Base-by-base conservation (phyloP, 2,113 vertebrate species). In the Planiliza haematocheilus region DNA sequence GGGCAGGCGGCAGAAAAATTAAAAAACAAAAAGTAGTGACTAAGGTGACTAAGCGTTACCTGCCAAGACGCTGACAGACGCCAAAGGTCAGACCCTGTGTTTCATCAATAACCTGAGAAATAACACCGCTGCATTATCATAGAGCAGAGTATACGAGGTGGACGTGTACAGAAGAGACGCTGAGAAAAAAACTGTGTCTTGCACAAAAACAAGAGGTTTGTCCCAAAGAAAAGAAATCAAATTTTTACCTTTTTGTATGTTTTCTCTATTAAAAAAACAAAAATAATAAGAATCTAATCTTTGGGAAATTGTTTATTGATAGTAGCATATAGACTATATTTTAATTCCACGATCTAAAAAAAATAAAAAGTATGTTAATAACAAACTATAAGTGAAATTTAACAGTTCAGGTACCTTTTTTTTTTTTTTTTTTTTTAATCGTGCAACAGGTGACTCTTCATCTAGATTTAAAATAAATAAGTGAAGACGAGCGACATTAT, bases 51-150 rank as follows among this genome's bases (percentile, higher is more conserved):
- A 63, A 61, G 59, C 56, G 74, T 81, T 56, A 70, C 65, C 61
- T 57, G 78, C 73, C 20, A 20, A 36, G 48, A 77, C 49, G 50
- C 49, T 49, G 71, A 52, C 39, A 18, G 69, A 78, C 70, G 52
- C 68, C 56, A 70, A 87, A 89, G 86, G 70, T 90, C 89, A 86
- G 89, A 89, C 89, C 88, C 89, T 88, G 86, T 89, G 89, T 85
- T 61, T 73, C 53, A 62, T 57, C 70, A 79, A 74, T 81, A 77
- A 58, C 41, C 69, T 46, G 42, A 86, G n/a, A 58, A 71, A 53
- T 43, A 62, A 79, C 77, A 77, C 71, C 51, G 51, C 77, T 60
- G 57, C 60, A 30, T 82, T 82, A 61, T 78, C 37, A 24, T 51
- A 61, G 49, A 59, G 48, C 66, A 41, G 37, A 69, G 14, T 59